Evolutionary conservation across 37 sponge, comb jelly and placozoan species (phyloP), one percentile per base, ranked within the genome.

Genomic region (Mnemiopsis leidyi): DNA sequence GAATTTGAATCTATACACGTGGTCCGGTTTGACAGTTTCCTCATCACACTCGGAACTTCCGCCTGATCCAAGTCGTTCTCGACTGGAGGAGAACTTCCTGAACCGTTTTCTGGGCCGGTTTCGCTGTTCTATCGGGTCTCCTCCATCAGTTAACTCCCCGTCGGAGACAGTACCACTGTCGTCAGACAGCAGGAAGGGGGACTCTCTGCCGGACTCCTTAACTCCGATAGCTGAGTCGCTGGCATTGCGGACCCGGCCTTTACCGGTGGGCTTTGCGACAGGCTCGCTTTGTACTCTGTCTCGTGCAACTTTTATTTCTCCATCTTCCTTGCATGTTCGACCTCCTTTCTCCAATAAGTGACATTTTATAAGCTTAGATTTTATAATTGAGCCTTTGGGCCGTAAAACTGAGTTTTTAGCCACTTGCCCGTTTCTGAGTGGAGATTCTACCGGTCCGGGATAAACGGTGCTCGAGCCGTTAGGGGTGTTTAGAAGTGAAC

Each of bases 1-100:
- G 40, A 85, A 40, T 29, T 85, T 85, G 90, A 85, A 85, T 61
- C 90, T 38, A 29, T 85, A 85, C 90, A 85, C 90, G 61, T 85
- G 90, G 0, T 85, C 61, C 2, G 40, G 40, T 24, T 38, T 38
- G n/a, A 18, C 16, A 1, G 39, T 85, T 37, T 40, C 61, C 28
- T 85, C 61, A 61, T 85, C 90, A 23, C 36, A 38, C 26, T 85
- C 90, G 7, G 61, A 40, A 39, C 90, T 85, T 5, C 90, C 90
- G 0, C 90, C 90, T n/a, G 61, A 40, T 39, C 90, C 90, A 3
- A 85, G 61, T n/a, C 82, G 32, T 48, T 93, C 93, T 69, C 61
- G 39, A 32, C 35, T 34, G 20, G 79, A 32, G 36, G 79, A 77
- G 20, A 77, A 16, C 32, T 32, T 31, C 36, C 79, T 28, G 79